phyloP scores from a whole-genome alignment of 2,797 vertebrate genomes.

The Scyliorhinus canicula region DNA sequence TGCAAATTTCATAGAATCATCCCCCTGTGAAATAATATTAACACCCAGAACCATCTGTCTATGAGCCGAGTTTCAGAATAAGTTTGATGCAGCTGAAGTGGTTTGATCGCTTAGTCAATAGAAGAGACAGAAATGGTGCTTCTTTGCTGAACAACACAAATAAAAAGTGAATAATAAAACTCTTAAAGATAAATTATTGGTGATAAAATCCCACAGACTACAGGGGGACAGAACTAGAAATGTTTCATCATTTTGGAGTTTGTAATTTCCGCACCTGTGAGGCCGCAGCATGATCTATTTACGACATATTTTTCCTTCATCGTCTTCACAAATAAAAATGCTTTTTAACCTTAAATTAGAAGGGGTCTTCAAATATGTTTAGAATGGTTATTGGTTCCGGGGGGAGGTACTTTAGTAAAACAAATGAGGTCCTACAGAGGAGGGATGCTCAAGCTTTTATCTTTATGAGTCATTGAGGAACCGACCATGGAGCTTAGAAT shows the following conservation, averaged over 20 bases:
- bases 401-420: no score
- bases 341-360: background rate
- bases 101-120: background rate
- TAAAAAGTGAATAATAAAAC: slow-evolving; percentile 16
- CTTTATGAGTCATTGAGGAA: background rate
- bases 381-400: background rate
- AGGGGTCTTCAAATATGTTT: background rate
- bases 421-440: no score
- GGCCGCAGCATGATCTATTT: background rate
- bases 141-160: background rate
- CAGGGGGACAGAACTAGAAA: background rate
- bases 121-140: slow-evolving; percentile 3
- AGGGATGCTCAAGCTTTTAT: background rate
- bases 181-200: background rate
- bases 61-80: background rate
- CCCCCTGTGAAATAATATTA: slow-evolving; percentile 37
- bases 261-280: background rate
- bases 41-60: slow-evolving; percentile 30
- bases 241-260: background rate
- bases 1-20: slow-evolving; percentile 30
- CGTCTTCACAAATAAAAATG: background rate
- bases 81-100: slow-evolving; percentile 6
- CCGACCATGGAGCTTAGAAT: background rate
- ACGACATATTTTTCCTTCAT: background rate
- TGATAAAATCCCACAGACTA: background rate